Percentiles rank a stretch among this genome's conserved stretches.
Evolutionary conservation across 2,888 invertebrate species (phyloP).

Genomic region (Ormyrus rosae): DNA sequence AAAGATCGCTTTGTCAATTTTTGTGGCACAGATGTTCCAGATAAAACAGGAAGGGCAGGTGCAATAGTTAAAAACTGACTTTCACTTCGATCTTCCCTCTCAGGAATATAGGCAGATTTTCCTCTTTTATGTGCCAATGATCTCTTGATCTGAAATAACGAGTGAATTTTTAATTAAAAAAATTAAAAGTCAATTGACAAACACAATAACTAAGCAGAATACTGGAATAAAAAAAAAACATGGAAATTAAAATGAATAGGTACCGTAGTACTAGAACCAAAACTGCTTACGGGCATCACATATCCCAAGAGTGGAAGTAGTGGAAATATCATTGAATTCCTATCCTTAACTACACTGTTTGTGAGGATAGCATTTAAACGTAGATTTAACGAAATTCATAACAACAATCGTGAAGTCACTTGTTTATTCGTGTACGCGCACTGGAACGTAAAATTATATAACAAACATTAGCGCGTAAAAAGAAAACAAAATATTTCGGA

Average conservation of each 20-base stretch:
- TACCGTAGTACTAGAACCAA: slow-evolving; percentile 65
- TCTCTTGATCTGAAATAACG: slow-evolving; percentile 65
- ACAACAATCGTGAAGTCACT: not conserved
- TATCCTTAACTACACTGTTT: not conserved
- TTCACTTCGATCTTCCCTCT: slow-evolving; percentile 61
- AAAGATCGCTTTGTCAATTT: slow-evolving; percentile 70
- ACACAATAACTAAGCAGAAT: not conserved
- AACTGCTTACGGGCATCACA: slow-evolving; percentile 73
- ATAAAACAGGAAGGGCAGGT: slow-evolving; percentile 72
- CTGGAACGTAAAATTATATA: not conserved
- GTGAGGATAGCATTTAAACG: not conserved
- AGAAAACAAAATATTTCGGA: not conserved
- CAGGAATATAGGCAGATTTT: slow-evolving; percentile 64
- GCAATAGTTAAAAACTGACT: slow-evolving; percentile 71
- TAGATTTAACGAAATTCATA: not conserved
- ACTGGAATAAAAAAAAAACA: not conserved
- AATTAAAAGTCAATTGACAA: too few species aligned
- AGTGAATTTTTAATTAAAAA: not conserved
- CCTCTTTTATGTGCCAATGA: slow-evolving; percentile 66
- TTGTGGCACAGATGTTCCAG: slow-evolving; percentile 69
- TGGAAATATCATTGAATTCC: slow-evolving; percentile 26
- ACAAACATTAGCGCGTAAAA: not conserved
- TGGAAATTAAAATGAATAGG: slow-evolving; percentile 14
- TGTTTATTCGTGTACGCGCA: not conserved
- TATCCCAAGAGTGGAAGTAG: slow-evolving; percentile 62